Conservation (phyloP, 2,113 vertebrate genomes). For the Geococcyx californianus region DNA sequence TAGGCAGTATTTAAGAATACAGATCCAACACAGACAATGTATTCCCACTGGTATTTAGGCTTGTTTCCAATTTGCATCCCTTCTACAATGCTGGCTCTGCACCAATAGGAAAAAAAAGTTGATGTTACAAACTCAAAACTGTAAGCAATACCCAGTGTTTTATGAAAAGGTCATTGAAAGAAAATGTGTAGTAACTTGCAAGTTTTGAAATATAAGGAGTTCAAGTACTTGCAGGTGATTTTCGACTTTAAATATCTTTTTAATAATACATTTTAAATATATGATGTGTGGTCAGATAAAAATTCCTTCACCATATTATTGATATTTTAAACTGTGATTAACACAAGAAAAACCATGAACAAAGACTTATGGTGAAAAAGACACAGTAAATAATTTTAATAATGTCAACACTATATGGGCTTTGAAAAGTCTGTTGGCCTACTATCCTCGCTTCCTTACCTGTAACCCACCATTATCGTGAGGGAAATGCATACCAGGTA, state of each 20-base stretch:
- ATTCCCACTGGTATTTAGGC: constrained; percentile 59
- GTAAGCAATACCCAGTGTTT: not conserved
- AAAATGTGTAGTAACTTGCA: not conserved
- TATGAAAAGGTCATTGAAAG: not conserved
- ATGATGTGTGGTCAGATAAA: not conserved
- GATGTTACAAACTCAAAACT: constrained; percentile 17
- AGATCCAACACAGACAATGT: constrained; percentile 59
- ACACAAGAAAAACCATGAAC: not conserved
- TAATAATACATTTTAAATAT: not conserved
- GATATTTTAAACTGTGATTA: not conserved
- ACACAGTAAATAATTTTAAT: not conserved
- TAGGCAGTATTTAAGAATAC: constrained; percentile 66
- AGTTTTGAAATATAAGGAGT: not conserved
- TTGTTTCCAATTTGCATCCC: constrained; percentile 61
- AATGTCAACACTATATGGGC: rapidly evolving
- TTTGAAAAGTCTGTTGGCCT: not conserved
- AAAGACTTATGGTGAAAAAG: not conserved
- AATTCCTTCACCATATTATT: not conserved
- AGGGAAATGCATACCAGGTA: not conserved
- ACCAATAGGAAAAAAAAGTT: constrained; percentile 1
- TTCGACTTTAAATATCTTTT: not conserved
- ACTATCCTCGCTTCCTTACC: not conserved
- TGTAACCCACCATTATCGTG: not conserved
- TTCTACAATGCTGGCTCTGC: constrained; percentile 59
- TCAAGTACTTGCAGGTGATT: not conserved